Base-by-base conservation (phyloP, 2,113 vertebrate genomes). In the Saguinus imperator region DNA sequence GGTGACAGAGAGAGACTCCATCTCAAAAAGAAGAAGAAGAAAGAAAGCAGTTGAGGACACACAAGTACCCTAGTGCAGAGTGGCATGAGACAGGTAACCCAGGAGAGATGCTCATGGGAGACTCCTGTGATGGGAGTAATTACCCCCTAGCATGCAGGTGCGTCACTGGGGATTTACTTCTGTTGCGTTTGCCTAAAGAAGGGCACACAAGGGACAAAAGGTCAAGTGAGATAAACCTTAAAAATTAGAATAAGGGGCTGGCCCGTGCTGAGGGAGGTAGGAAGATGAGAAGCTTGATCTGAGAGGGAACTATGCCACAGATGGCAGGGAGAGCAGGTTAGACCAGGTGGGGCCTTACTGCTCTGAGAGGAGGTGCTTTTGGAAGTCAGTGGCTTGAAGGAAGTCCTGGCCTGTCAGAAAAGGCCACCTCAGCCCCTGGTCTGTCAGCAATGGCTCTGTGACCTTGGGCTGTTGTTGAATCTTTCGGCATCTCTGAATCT, bases 241-340 rank as follows among this genome's bases (percentile, higher is more conserved):
- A 21, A 55, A 20, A 4, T 37, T 35, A 82, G 70, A 73, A 9
- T 32, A 16, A 70, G 48, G 61, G 27, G 83, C 27, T 7, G 45
- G 13, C 14, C 55, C 4, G 25, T 23, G 20, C 29, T 9, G 75
- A 37, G 13, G 40, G 45, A 75, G 29, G 43, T 9, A 43, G 64
- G 27, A 23, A 21, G 21, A 27, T 8, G 29, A 75, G 58, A 58
- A 66, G 16, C 87, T 21, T 1, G 6, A 45, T 50, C 14, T 3
- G 0, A 55, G 52, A 45, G 43, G 45, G 32, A 14, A 57, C 27
- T 3, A 1, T 0, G 18, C 40, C 40, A 1, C 52, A 23, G 0
- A 2, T 50, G 37, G 35, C 70, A 18, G 48, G 40, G 40, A 76
- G 57, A 93, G 25, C 13, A 1, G 18, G 23, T 40, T 18, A 8